Conservation (phyloP, 2,888 invertebrate genomes). For the Macrophya annulata region DNA sequence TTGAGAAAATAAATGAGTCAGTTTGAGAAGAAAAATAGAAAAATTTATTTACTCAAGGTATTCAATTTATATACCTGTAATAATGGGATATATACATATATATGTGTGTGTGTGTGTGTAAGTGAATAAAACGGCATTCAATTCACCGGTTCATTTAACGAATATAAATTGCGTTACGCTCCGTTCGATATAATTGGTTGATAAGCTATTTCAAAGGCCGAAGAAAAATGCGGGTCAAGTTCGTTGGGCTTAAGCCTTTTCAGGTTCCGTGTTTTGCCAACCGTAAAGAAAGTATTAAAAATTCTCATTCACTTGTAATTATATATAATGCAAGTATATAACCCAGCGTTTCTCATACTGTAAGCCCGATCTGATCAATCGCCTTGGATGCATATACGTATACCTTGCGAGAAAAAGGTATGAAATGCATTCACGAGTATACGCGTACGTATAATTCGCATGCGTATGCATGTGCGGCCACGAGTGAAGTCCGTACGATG, state of each 20-base stretch:
- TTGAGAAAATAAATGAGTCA: neutral
- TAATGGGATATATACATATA: neutral
- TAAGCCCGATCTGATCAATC: slow-evolving; percentile 11
- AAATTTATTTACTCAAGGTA: neutral
- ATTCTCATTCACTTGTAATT: slow-evolving; percentile 12
- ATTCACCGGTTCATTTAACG: slow-evolving; percentile 16
- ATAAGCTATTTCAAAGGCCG: slow-evolving; percentile 22
- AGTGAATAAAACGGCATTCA: slow-evolving; percentile 19
- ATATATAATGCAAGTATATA: neutral
- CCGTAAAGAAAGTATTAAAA: slow-evolving; percentile 26
- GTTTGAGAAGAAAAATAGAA: neutral
- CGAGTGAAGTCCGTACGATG: slow-evolving; percentile 36
- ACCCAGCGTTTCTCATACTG: neutral
- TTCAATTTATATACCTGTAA: slow-evolving; percentile 1
- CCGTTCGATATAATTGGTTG: slow-evolving; percentile 33
- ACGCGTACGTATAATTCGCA: slow-evolving; percentile 35
- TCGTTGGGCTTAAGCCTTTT: neutral
- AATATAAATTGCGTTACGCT: slow-evolving; percentile 42
- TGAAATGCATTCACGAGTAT: slow-evolving; percentile 17
- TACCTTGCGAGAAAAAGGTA: neutral
- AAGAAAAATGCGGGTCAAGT: slow-evolving; percentile 50
- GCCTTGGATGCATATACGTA: neutral
- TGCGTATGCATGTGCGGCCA: neutral
- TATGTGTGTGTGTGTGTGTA: neutral
- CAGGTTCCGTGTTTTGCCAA: slow-evolving; percentile 43